Base-by-base conservation (phyloP, 2,797 vertebrate genomes). In the Morus bassanus region DNA sequence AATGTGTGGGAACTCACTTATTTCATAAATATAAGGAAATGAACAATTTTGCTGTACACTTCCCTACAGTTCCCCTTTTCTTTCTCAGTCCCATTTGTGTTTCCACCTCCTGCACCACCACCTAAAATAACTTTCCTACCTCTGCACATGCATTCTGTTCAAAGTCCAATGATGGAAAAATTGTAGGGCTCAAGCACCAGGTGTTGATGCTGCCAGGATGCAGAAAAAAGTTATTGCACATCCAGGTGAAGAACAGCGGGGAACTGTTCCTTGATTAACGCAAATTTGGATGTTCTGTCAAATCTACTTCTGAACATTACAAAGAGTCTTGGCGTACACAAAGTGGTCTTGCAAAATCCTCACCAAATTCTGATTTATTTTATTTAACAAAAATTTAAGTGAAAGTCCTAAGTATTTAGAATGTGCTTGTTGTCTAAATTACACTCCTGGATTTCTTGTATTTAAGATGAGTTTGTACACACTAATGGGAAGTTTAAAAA, bases 21-120 rank as follows among this genome's bases (percentile, higher is more conserved):
- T 85, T 94, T 74, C 28, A 75, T 63, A 94, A 97, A 94, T 83
- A 61, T 92, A 92, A 94, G 93, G 88, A 96, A 96, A 94, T 68
- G 1, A 80, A 75, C 33, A 54, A 50, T 79, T 95, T 93, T 53
- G 45, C 48, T 89, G 12, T 54, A 89, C 31, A 50, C 24, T 94
- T 93, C 43, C 43, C 90, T 70, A 94, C 3, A 41, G 60, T 65
- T 83, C 3, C 14, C 63, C 64, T 53, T 94, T 87, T 93, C 79
- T 86, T 96, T 92, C 77, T 85, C 10, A 7, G 17, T 45, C 0
- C 27, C 75, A 74, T 85, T 95, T 90, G 18, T 46, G 51, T 14
- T 61, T 86, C 88, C 69, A 73, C n/a, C 85, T 87, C 54, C 39
- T 69, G 45, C 23, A 68, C 19, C 39, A 43, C 24, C 0, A 0